Percentiles rank a stretch among this genome's conserved stretches.
These are phyloP conservation scores for Homalodisca vitripennis DNA, from an alignment of 1,140 invertebrate genomes.

Conservation along the genomic window DNA sequence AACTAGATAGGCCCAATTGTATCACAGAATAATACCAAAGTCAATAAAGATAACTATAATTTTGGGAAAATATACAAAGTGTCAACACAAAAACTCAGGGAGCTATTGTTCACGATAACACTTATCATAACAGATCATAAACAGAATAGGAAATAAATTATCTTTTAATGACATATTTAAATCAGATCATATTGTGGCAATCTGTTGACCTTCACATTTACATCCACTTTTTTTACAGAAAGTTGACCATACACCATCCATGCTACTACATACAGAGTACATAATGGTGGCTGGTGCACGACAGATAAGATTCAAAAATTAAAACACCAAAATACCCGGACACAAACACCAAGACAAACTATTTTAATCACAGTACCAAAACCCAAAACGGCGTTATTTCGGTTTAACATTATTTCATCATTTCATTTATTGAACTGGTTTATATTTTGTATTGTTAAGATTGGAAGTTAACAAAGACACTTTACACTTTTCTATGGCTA, in stretches of 20 bases:
- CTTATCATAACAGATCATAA: background rate
- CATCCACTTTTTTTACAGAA: background rate
- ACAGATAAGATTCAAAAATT: background rate
- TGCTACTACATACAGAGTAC: background rate
- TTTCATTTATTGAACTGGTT: conserved; percentile 21
- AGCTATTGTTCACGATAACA: background rate
- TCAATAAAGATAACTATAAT: conserved; percentile 12
- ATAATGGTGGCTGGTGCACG: background rate
- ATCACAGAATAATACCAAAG: conserved; percentile 14
- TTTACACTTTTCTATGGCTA: background rate
- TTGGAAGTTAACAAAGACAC: background rate
- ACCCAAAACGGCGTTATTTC: background rate
- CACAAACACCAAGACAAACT: background rate
- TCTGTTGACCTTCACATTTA: background rate
- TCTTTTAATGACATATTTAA: too few species aligned
- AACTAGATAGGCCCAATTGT: conserved; percentile 26
- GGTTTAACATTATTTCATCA: conserved; percentile 15
- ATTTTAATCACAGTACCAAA: background rate
- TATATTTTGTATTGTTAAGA: background rate
- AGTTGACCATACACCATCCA: background rate
- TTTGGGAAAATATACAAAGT: background rate
- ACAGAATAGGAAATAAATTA: background rate
- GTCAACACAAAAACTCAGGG: background rate
- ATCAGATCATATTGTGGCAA: conserved; percentile 7
- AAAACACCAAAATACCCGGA: background rate